These are phyloP conservation scores for Sphaerolaimus hirsutus DNA, from an alignment of 2,888 invertebrate species.

Conservation along the genomic window DNA sequence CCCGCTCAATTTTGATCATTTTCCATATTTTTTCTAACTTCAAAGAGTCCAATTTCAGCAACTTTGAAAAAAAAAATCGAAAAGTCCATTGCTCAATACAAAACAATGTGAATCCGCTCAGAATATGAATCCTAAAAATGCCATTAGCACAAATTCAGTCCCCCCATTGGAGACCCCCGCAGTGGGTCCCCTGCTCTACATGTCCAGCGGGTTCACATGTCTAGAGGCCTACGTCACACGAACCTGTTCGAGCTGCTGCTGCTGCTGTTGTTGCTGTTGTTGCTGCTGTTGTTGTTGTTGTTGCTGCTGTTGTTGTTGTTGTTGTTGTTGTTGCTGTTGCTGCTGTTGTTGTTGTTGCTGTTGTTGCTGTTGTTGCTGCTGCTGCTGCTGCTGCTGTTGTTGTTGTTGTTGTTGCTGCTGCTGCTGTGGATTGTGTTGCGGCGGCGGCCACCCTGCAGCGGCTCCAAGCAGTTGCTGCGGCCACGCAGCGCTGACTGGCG, in stretches of 20 bases:
- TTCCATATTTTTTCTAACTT: too few relatives aligned
- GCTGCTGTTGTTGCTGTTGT: background rate
- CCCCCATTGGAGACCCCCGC: too few relatives aligned
- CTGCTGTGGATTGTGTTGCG: background rate
- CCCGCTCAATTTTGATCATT: too few relatives aligned
- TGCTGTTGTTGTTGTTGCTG: slow-evolving; percentile 8
- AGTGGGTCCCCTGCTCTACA: background rate
- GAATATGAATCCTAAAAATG: too few relatives aligned
- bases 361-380: slow-evolving; percentile 2
- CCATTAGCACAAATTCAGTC: too few relatives aligned
- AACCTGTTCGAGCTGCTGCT: background rate
- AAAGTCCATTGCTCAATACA: too few relatives aligned
- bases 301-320: slow-evolving; percentile 1
- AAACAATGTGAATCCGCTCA: too few relatives aligned
- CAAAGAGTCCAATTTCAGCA: too few relatives aligned
- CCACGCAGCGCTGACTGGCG: too few relatives aligned
- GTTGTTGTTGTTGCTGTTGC: slow-evolving; percentile 8
- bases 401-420: background rate
- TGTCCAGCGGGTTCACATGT: too few relatives aligned
- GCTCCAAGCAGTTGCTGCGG: too few relatives aligned
- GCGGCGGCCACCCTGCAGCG: slow-evolving; percentile 1
- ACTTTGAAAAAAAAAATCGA: too few relatives aligned
- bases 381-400: slow-evolving; percentile 2
- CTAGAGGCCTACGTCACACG: background rate
- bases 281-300: background rate